Evolutionary conservation across 2,888 invertebrate genomes (phyloP).

Genomic region (Rotaria magnacalcarata): DNA sequence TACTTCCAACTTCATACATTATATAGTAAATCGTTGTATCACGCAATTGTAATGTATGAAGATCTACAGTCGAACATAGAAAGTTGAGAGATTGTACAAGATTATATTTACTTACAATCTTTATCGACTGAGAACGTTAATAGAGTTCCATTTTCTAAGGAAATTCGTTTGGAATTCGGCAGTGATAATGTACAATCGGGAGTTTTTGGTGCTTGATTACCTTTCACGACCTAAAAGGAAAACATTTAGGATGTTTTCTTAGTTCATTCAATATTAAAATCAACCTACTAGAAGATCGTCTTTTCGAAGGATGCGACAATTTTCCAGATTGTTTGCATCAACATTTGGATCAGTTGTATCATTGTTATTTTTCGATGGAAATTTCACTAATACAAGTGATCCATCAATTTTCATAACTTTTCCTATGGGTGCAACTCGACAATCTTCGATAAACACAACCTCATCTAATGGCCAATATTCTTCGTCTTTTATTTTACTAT

Average conservation of each 20-base stretch:
- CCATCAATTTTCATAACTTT: slow-evolving; percentile 78
- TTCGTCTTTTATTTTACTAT: slow-evolving; percentile 66
- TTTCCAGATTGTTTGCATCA: slow-evolving; percentile 69
- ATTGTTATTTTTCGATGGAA: slow-evolving; percentile 62
- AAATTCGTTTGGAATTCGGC: no score
- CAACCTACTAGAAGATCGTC: slow-evolving; percentile 74
- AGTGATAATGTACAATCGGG: background rate
- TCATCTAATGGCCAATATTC: slow-evolving; percentile 93
- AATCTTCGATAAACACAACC: slow-evolving; percentile 94
- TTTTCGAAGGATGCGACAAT: slow-evolving; percentile 83
- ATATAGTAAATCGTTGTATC: slow-evolving; percentile 7
- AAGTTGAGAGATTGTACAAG: no score
- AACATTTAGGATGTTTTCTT: no score
- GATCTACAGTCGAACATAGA: no score
- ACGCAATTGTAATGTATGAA: slow-evolving; percentile 1
- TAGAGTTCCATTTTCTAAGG: background rate
- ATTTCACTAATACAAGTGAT: slow-evolving; percentile 85
- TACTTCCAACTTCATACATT: slow-evolving; percentile 20
- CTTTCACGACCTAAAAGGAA: background rate
- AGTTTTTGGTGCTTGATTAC: background rate
- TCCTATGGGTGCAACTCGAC: slow-evolving; percentile 77
- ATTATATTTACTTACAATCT: background rate
- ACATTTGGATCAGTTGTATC: slow-evolving; percentile 66
- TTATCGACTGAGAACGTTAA: slow-evolving; percentile 1
- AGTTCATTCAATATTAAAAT: background rate